Evolutionary conservation across 2,888 invertebrate genomes (phyloP), one percentile per base, ranked within the genome.

Genomic region (Nysson spinosus): DNA sequence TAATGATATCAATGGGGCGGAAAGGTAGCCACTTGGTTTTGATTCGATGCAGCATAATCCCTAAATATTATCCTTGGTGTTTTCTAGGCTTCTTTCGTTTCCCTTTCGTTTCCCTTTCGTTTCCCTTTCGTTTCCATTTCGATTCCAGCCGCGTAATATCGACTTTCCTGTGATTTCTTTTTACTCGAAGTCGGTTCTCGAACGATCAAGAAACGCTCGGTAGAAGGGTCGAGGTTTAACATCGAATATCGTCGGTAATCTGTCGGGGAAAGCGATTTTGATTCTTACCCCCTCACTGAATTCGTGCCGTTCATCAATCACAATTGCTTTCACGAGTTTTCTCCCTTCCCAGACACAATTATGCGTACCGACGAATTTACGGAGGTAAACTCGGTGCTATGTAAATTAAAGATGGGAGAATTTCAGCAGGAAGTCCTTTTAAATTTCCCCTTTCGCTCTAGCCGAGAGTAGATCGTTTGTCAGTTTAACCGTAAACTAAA

Each of bases 1-100:
- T 79, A 70, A 69, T 61, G 75, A 78, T 80, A 83, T 83, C 79
- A 82, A 83, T 79, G 81, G 77, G 68, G 74, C 75, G 75, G 69
- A 80, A 77, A 62, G 64, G 67, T 67, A 28, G 52, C 69, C 50
- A 56, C 64, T 67, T 55, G 55, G 43, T 60, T 62, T 58, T 57
- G 64, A 58, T 66, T 79, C 64, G 63, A 58, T 62, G 64, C 52
- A 64, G 72, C 78, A 77, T 81, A 79, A 82, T 82, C 68, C 73
- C 79, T 75, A 75, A 82, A 78, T 77, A 77, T 79, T 79, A 75
- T 69, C 57, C 72, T 61, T 63, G 32, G 46, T 51, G 37, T 57
- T 58, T 43, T 56, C 57, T 24, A 16, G 50, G 28, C 26, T 16
- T 17, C n/a, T 2, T 9, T 11, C 64, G 49, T 35, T 47, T 32